Percentiles rank a stretch among this genome's conserved stretches.
These are phyloP conservation scores for Eurytoma californica DNA, from an alignment of 2,888 invertebrate species.

Conservation along the genomic window DNA sequence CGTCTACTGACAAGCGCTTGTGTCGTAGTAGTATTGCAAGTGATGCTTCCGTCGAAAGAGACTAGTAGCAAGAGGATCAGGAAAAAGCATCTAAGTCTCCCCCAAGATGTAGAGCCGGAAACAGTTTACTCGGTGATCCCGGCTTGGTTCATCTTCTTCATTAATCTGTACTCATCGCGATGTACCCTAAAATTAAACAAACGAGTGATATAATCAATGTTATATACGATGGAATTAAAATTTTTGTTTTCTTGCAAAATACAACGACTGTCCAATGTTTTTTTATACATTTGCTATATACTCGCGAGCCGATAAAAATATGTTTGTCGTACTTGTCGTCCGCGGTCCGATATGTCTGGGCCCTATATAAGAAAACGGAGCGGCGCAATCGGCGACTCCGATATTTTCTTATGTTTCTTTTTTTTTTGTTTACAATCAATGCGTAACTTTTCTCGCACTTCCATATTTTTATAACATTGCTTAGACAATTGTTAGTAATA, in stretches of 20 bases:
- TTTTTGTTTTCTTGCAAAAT: neutral
- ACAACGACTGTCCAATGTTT: constrained; percentile 38
- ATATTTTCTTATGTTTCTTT: constrained; percentile 35
- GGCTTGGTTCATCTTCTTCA: too few species aligned
- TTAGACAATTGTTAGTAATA: constrained; percentile 51
- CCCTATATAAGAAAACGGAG: constrained; percentile 55
- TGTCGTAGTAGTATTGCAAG: too few species aligned
- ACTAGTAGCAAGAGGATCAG: too few species aligned
- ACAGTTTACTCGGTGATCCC: too few species aligned
- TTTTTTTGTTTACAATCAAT: constrained; percentile 46
- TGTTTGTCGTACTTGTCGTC: constrained; percentile 57
- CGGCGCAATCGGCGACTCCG: constrained; percentile 22
- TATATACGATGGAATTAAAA: too few species aligned
- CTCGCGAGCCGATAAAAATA: constrained; percentile 55
- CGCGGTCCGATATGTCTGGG: constrained; percentile 69
- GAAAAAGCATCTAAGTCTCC: too few species aligned
- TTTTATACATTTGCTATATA: constrained; percentile 36
- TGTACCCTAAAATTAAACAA: too few species aligned
- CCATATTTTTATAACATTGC: constrained; percentile 52
- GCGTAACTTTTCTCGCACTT: constrained; percentile 42
- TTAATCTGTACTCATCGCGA: too few species aligned
- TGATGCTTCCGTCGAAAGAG: too few species aligned
- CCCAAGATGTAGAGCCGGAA: too few species aligned
- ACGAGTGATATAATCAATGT: too few species aligned
- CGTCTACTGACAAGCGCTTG: too few species aligned